These are phyloP conservation scores for Coelinius sp. DNA, from an alignment of 2,888 invertebrate species.

Conservation along the genomic window DNA sequence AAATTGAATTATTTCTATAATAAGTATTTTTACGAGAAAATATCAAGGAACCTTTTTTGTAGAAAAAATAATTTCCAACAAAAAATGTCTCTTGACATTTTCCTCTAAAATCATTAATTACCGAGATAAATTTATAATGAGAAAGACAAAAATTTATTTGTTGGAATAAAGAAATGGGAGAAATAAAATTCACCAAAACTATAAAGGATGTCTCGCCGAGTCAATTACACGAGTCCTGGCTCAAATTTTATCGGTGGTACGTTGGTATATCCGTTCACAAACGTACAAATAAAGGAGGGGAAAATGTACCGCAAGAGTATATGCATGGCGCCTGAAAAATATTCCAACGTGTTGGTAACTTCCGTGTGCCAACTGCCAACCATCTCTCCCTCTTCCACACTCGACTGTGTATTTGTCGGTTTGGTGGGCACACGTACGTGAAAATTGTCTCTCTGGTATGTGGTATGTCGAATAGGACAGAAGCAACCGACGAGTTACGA, in stretches of 20 bases:
- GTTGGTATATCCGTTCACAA: slow-evolving; percentile 18
- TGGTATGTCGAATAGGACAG: not conserved
- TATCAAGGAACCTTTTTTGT: too few species aligned
- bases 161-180: not conserved
- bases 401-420: slow-evolving; percentile 14
- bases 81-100: too few species aligned
- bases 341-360: slow-evolving; percentile 25
- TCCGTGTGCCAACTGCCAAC: slow-evolving; percentile 38
- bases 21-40: too few species aligned
- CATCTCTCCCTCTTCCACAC: not conserved
- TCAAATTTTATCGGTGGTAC: slow-evolving; percentile 22
- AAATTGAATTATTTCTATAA: too few species aligned
- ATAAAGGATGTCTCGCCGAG: slow-evolving; percentile 11
- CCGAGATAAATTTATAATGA: too few species aligned
- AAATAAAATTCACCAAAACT: not conserved
- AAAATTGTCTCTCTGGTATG: slow-evolving; percentile 2
- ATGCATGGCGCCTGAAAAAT: slow-evolving; percentile 22
- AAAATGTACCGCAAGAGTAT: slow-evolving; percentile 3
- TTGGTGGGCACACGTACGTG: slow-evolving; percentile 8
- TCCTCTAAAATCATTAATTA: too few species aligned
- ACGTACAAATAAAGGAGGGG: not conserved
- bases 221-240: slow-evolving; percentile 21
- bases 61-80: too few species aligned
- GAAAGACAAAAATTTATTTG: too few species aligned
- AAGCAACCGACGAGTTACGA: too few species aligned